Evolutionary conservation across 2,113 vertebrate genomes (phyloP).

Genomic region (Edolisoma coerulescens): DNA sequence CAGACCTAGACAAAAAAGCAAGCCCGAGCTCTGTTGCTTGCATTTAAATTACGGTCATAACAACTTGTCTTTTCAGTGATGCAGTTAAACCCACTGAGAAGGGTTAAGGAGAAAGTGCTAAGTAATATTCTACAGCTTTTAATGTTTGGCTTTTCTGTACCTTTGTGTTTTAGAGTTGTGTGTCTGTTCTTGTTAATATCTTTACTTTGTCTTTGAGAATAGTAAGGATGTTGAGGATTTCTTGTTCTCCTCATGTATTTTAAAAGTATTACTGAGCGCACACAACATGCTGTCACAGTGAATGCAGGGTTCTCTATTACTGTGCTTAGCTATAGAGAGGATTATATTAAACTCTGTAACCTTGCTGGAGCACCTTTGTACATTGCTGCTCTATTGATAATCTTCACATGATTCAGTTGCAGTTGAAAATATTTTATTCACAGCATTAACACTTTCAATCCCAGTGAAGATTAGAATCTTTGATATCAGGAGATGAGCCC

Average conservation of each 20-base stretch:
- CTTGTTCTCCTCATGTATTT: slow-evolving; percentile 18
- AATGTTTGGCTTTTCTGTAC: not conserved
- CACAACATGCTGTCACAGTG: slow-evolving; percentile 14
- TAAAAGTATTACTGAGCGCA: slow-evolving; percentile 1
- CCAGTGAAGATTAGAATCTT: not conserved
- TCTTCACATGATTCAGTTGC: slow-evolving; percentile 50
- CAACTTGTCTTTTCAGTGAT: not conserved
- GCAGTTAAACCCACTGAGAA: not conserved
- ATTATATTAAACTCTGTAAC: slow-evolving; percentile 63
- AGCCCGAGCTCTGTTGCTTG: not conserved
- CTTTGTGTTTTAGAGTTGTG: not conserved
- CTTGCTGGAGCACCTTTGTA: slow-evolving; percentile 29
- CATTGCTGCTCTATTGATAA: slow-evolving; percentile 48
- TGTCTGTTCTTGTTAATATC: slow-evolving; percentile 1
- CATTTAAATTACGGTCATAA: not conserved
- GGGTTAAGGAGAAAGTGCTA: not conserved
- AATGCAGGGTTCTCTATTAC: slow-evolving; percentile 40
- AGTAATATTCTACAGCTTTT: not conserved
- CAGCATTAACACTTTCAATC: slow-evolving; percentile 38
- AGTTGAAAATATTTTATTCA: slow-evolving; percentile 46
- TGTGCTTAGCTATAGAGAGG: slow-evolving; percentile 51
- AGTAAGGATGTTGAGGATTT: slow-evolving; percentile 28
- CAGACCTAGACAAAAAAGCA: not conserved
- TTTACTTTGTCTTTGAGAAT: slow-evolving; percentile 39
- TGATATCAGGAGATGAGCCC: not conserved